Conservation (phyloP, 1,140 invertebrate genomes). For the Theocolax elegans region DNA sequence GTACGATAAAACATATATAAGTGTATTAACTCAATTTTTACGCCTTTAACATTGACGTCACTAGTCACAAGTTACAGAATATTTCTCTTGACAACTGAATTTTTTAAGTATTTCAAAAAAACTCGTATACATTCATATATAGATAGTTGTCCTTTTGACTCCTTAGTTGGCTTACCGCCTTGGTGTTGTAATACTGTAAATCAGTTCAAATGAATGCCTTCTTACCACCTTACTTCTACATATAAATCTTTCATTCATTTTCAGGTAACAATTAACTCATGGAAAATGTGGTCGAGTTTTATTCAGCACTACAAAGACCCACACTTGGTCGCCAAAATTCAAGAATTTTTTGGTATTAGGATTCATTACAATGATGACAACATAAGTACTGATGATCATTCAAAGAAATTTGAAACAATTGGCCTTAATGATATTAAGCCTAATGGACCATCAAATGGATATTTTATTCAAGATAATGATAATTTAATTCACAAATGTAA, state of each 20-base stretch:
- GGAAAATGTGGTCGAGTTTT: slow-evolving; percentile 55
- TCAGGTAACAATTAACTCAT: slow-evolving; percentile 22
- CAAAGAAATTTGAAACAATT: slow-evolving; percentile 5
- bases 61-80: no score
- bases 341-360: slow-evolving; percentile 77
- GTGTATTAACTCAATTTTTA: no score
- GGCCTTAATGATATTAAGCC: not conserved
- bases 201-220: no score
- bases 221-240: no score
- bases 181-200: no score
- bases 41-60: no score
- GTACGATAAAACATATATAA: no score
- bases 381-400: not conserved
- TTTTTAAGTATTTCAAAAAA: no score
- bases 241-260: slow-evolving; percentile 5
- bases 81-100: no score
- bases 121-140: no score
- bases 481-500: slow-evolving; percentile 17
- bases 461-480: slow-evolving; percentile 19
- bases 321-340: slow-evolving; percentile 76
- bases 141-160: no score
- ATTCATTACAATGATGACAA: slow-evolving; percentile 55
- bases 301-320: slow-evolving; percentile 77
- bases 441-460: slow-evolving; percentile 13
- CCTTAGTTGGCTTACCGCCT: no score